Evolutionary conservation across 2,888 invertebrate species (phyloP), one percentile per base, ranked within the genome.

Genomic region (Plebejus anna): DNA sequence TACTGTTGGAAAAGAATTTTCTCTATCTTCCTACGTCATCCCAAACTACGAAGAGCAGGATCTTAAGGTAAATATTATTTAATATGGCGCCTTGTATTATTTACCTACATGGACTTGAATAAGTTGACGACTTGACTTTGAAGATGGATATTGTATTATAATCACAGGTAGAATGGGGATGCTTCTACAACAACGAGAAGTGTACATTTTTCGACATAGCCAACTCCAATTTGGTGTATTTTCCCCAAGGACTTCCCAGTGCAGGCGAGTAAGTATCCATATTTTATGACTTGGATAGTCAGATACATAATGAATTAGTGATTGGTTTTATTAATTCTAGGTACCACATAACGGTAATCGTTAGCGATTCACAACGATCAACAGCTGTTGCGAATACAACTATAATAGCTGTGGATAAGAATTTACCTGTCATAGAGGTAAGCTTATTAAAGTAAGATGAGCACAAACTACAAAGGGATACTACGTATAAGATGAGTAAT

Each of bases 151-250:
- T 32, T 32, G 2, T 32, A 2, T 32, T 0, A 2, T 32, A 1
- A 32, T 32, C 32, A 32, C 32, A 32, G 32, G 32, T 84, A 76
- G 75, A 82, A 75, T 90, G 88, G 88, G 76, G 78, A 42, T 89
- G 88, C 79, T 78, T 59, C 0, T 78, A 78, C 11, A 78, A 79
- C 9, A 81, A 78, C 6, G 78, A 81, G n/a, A 51, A 81, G 6
- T 84, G 84, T 76, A 80, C 82, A 75, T 75, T 80, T n/a, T 82
- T 82, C 75, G 73, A 81, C 55, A 47, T 80, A 73, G 3, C 28
- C 16, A 28, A 71, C 59, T n/a, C 76, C n/a, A 59, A 2, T 47
- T 6, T n/a, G 13, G 0, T 71, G 47, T 47, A 59, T 76, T 72
- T 76, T 72, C 38, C 28, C 28, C 9, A 22, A 13, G 76, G 76